Evolutionary conservation across 2,888 invertebrate genomes (phyloP).

Genomic region (Stegophylla sp.): DNA sequence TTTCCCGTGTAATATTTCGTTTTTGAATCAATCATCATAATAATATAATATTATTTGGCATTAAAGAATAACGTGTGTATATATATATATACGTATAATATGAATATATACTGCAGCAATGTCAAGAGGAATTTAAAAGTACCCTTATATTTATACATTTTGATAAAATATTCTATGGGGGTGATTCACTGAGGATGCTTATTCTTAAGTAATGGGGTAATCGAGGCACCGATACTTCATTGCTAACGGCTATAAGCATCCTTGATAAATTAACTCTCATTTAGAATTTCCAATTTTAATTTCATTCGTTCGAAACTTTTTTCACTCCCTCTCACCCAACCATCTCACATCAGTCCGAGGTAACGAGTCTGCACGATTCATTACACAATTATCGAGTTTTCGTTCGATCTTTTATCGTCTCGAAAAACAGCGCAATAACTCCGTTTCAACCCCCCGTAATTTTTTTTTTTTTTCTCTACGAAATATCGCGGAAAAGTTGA

Average conservation of each 20-base stretch:
- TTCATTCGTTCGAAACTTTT: not conserved
- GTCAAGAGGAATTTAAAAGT: conserved; percentile 38
- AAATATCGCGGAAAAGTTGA: not conserved
- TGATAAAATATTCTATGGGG: conserved; percentile 44
- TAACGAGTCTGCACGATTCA: not conserved
- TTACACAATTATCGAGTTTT: not conserved
- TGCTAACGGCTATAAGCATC: conserved; percentile 27
- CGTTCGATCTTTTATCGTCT: not conserved
- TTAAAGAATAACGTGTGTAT: not conserved
- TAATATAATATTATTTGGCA: conserved; percentile 9
- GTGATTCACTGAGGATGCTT: conserved; percentile 46
- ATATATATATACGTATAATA: no score
- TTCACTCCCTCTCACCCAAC: not conserved
- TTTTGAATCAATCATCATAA: conserved; percentile 12
- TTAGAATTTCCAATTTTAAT: conserved; percentile 47
- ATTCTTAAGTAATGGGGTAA: conserved; percentile 48
- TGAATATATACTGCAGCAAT: not conserved
- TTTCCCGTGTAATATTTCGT: not conserved
- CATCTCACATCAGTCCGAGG: not conserved
- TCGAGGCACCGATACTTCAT: conserved; percentile 53
- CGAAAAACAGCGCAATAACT: not conserved
- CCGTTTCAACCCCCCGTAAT: no score
- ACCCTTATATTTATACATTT: conserved; percentile 47
- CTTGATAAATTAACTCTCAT: conserved; percentile 47
- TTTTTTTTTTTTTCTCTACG: no score